phyloP scores from a whole-genome alignment of 2,888 invertebrate species.

The Yponomeuta malinellus region DNA sequence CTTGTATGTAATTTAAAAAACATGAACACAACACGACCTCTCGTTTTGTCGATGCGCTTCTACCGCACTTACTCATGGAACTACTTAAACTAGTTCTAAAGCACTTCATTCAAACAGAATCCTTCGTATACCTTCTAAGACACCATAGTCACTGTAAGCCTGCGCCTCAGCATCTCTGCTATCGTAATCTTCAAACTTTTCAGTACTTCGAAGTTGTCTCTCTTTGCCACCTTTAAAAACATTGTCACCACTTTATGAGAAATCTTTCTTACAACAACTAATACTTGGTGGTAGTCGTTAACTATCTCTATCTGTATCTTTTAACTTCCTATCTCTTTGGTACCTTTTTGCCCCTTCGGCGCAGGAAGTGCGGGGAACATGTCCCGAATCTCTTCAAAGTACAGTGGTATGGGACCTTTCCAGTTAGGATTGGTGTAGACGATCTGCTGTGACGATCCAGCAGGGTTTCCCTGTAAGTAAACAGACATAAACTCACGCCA shows the following conservation, averaged over 20 bases:
- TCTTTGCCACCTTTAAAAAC: constrained; percentile 25
- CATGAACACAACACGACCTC: too few relatives aligned
- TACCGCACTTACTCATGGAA: too few relatives aligned
- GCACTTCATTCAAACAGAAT: too few relatives aligned
- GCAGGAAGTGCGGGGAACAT: constrained; percentile 35
- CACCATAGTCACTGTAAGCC: constrained; percentile 66
- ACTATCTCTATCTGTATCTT: not conserved
- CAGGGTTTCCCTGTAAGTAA: not conserved
- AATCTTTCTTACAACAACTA: constrained; percentile 24
- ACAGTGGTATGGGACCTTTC: constrained; percentile 54
- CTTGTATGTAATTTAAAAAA: too few relatives aligned
- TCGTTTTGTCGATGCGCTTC: too few relatives aligned
- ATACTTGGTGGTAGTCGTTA: constrained; percentile 19
- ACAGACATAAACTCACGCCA: not conserved
- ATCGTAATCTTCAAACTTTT: constrained; percentile 21
- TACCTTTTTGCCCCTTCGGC: not conserved
- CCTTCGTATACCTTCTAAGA: constrained; percentile 29
- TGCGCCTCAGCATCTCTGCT: constrained; percentile 49
- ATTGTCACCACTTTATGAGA: too few relatives aligned
- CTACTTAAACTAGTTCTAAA: too few relatives aligned
- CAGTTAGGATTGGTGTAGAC: constrained; percentile 42
- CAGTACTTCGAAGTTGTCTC: constrained; percentile 39
- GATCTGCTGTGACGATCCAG: not conserved
- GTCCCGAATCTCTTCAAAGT: constrained; percentile 49
- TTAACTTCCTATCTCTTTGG: not conserved